A percentile compares a stretch with the other conserved stretches of the same genome.
Evolutionary conservation across 2,888 invertebrate species (phyloP).

Genomic region (Apomyelois bistriatella): DNA sequence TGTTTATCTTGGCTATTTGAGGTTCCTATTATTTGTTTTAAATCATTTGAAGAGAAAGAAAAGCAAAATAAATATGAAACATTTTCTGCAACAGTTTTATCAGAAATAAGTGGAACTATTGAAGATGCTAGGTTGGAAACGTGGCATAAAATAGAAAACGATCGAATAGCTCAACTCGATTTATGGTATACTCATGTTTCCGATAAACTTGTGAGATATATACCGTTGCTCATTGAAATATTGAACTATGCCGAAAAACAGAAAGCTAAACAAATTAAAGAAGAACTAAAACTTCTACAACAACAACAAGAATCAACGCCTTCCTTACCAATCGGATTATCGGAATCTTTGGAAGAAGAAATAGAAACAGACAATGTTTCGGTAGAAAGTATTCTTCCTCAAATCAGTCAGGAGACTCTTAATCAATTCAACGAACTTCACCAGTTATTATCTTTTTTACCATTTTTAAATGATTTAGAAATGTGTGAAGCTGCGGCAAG

Average conservation of each 20-base stretch:
- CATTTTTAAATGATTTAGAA: constrained; percentile 47
- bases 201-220: constrained; percentile 34
- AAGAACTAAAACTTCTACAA: background rate
- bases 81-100: constrained; percentile 51
- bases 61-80: constrained; percentile 44
- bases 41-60: constrained; percentile 38
- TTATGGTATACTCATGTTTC: constrained; percentile 50
- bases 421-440: constrained; percentile 30
- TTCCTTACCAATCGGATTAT: too few relatives aligned
- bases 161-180: constrained; percentile 50
- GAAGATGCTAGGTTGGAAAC: constrained; percentile 50
- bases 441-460: constrained; percentile 38
- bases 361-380: constrained; percentile 5
- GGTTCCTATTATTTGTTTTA: constrained; percentile 61
- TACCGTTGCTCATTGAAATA: constrained; percentile 34
- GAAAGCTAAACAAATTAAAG: constrained; percentile 16
- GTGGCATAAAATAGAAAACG: constrained; percentile 59
- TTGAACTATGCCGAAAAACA: constrained; percentile 20
- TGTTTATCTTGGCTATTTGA: constrained; percentile 77
- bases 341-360: constrained; percentile 16
- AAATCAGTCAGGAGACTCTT: constrained; percentile 18
- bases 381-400: background rate
- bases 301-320: background rate
- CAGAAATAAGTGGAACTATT: constrained; percentile 61
- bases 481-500: constrained; percentile 38